These are phyloP conservation scores for Hydrophis major DNA, from an alignment of 2,797 vertebrate genomes.

Conservation along the genomic window DNA sequence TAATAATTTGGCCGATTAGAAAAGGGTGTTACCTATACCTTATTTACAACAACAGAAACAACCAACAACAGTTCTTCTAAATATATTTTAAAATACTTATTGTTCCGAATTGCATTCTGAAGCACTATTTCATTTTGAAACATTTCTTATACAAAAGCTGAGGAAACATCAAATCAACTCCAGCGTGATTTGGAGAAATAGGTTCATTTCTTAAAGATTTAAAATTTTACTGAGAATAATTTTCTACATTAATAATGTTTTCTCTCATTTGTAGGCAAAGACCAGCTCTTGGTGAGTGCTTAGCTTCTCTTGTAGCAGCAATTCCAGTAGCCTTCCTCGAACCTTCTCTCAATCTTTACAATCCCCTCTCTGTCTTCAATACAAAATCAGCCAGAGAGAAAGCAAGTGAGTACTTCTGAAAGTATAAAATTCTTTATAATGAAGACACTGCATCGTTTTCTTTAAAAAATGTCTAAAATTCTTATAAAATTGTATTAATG, in stretches of 20 bases:
- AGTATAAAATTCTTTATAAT: background rate
- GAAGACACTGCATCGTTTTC: background rate
- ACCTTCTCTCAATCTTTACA: conserved; percentile 90
- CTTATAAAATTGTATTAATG: background rate
- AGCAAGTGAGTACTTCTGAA: conserved; percentile 81
- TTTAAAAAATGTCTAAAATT: background rate
- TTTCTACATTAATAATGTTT: conserved; percentile 1
- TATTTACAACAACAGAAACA: background rate
- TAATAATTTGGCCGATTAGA: background rate
- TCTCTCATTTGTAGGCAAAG: conserved; percentile 80
- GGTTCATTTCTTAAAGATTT: background rate
- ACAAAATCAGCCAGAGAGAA: conserved; percentile 90
- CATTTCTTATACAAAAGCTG: background rate
- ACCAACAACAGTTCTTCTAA: background rate
- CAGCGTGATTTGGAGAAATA: background rate
- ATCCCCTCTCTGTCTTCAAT: conserved; percentile 92
- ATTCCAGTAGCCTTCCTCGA: conserved; percentile 97
- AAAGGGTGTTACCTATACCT: background rate
- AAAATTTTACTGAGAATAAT: background rate
- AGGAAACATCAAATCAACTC: background rate
- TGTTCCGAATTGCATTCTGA: background rate
- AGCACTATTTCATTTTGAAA: background rate
- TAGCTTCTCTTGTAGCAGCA: conserved; percentile 93
- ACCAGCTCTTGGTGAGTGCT: conserved; percentile 93
- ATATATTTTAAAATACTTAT: background rate